Base-by-base conservation (phyloP, 2,888 invertebrate genomes). In the Cryptosula pallasiana region DNA sequence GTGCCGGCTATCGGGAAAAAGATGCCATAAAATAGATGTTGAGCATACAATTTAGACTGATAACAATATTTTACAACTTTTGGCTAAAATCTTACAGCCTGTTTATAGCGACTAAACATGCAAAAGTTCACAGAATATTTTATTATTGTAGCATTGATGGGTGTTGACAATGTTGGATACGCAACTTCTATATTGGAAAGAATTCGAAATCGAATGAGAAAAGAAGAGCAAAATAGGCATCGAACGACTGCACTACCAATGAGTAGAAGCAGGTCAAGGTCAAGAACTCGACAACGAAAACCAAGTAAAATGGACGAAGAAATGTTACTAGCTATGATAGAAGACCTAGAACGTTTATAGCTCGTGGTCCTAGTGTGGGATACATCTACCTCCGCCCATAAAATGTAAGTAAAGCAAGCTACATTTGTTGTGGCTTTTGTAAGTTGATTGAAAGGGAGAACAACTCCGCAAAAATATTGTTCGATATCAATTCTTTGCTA, bases 71-170 rank as follows among this genome's bases (percentile, higher is more conserved):
- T n/a, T n/a, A n/a, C n/a, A n/a, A n/a, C n/a, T n/a, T n/a, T n/a
- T n/a, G n/a, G n/a, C n/a, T n/a, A n/a, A n/a, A n/a, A n/a, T n/a
- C n/a, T n/a, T n/a, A n/a, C n/a, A n/a, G n/a, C n/a, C n/a, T n/a
- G n/a, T n/a, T n/a, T n/a, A n/a, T n/a, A n/a, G n/a, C n/a, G n/a
- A n/a, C n/a, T n/a, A n/a, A n/a, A n/a, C n/a, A n/a, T n/a, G n/a
- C n/a, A n/a, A n/a, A n/a, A n/a, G n/a, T n/a, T n/a, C n/a, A n/a
- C n/a, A n/a, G n/a, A n/a, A n/a, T n/a, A n/a, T n/a, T n/a, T n/a
- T n/a, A n/a, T n/a, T n/a, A 32, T 32, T 63, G 63, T 34, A 63
- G 63, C 63, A 13, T 32, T 63, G 9, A 63, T 63, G 63, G 63
- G 63, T 9, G 13, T 63, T 2, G 63, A 63, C 63, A 63, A 63